Evolutionary conservation across 2,888 invertebrate genomes (phyloP), one percentile per base, ranked within the genome.

Genomic region (Drosophila paracracens): DNA sequence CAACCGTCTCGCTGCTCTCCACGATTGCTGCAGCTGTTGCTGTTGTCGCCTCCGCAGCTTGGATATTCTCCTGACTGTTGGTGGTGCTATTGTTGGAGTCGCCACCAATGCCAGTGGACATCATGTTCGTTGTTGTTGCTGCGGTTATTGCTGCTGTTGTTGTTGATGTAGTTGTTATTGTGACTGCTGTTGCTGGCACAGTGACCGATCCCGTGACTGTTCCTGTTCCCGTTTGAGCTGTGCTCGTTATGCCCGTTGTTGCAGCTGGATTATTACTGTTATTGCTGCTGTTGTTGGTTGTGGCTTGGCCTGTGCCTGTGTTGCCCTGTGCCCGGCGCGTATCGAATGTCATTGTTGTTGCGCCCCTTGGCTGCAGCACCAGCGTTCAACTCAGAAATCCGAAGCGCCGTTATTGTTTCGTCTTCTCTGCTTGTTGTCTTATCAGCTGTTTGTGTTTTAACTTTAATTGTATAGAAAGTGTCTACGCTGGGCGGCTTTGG

Each of bases 301-400:
- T 70, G 70, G 83, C 74, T 66, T 83, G 84, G 72, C 82, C 72
- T 71, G 76, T 79, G 60, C 83, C 87, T 70, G 85, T 79, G 25
- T 25, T 46, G 72, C 83, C 81, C 52, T 85, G 85, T 56, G 56
- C 27, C 70, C 92, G 92, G 77, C 93, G 92, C 67, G 92, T 91
- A 88, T 93, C 93, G 87, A 92, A 93, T 83, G 93, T 93, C 93
- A 93, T 93, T 80, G 74, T 86, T 74, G 76, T 72, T 76, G 74
- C 73, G 72, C 76, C 76, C 64, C 46, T 52, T 58, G 71, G 71
- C 73, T 76, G 70, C 74, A 76, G 64, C 77, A 72, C 72, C 74
- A 66, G 71, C 76, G 58, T 62, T 62, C 46, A n/a, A 21, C 16
- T 38, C n/a, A 56, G 61, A 53, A 76, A 51, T 61, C 40, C 59